Conservation (phyloP, 53 echinoderm and acorn worm genomes). For the Apostichopus leukothele region DNA sequence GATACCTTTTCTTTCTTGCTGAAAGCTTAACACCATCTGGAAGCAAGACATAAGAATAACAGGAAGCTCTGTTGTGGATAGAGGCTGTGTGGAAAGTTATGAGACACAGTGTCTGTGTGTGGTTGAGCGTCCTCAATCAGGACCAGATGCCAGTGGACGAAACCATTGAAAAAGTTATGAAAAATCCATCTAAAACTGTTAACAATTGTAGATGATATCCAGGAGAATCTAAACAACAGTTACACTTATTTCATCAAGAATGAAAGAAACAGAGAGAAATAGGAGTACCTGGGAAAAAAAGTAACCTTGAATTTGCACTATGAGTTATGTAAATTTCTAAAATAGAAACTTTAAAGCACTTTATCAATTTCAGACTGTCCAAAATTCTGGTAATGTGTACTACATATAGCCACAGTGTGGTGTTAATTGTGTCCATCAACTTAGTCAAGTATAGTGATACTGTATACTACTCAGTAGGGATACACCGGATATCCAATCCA, state of each 20-base stretch:
- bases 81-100: background rate
- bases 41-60: background rate
- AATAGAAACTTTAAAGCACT: too few relatives aligned
- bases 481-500: too few relatives aligned
- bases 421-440: too few relatives aligned
- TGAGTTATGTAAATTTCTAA: background rate
- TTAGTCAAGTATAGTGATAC: too few relatives aligned
- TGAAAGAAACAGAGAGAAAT: too few relatives aligned
- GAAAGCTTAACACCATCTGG: constrained; percentile 10
- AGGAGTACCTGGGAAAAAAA: background rate
- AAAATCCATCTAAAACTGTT: background rate
- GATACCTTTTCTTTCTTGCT: background rate
- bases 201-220: background rate
- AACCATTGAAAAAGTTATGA: background rate
- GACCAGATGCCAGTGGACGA: background rate
- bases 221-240: background rate
- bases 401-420: too few relatives aligned
- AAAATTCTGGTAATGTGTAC: too few relatives aligned
- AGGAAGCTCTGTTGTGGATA: constrained; percentile 12
- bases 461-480: too few relatives aligned
- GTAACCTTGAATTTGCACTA: background rate
- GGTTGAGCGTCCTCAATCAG: background rate
- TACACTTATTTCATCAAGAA: too few relatives aligned
- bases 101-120: background rate
- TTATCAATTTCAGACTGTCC: too few relatives aligned